Evolutionary conservation across 2,888 invertebrate species (phyloP), one percentile per base, ranked within the genome.

Genomic region (Tetragnatha montana): DNA sequence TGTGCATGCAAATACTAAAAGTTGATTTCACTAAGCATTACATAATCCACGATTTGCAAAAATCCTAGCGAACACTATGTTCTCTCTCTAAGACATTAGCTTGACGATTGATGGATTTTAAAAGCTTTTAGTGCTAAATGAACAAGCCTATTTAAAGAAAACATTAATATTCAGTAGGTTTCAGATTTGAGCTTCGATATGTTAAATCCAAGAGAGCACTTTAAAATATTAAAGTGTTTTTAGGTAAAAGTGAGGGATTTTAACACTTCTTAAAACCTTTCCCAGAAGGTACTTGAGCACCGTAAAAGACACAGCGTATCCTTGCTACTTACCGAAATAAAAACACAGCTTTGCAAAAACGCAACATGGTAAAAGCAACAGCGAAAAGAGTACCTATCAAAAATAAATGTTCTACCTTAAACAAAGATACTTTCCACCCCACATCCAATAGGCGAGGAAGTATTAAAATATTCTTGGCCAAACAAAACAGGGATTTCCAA

Each of bases 381-480:
- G 17, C 12, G 17, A 10, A 60, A 0, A 0, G 60, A 60, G 60
- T 17, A 35, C 35, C 35, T 35, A 35, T 35, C 35, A 60, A 60
- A 60, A 60, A 60, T 60, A 8, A 60, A 17, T 60, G 12, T 17
- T 17, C 12, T 8, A 60, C 12, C 60, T 17, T 60, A 0, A 10
- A 47, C 75, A 47, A 75, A 47, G 47, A 49, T 75, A 6, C 47
- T 47, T 49, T 47, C 35, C 49, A 47, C 47, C 8, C 17, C 12
- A 49, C n/a, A 47, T 47, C n/a, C 49, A 17, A 75, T 47, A 14
- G 12, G 75, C 14, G 75, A 3, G 49, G 51, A 51, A 82, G 47
- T 19, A 68, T 82, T 82, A 69, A 76, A 69, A 81, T 81, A 81
- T 81, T 70, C 71, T 8, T 19, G 0, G 19, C 19, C 17, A 70